These are phyloP conservation scores for Polymixis flavicincta DNA, from an alignment of 2,888 invertebrate genomes.

Conservation along the genomic window DNA sequence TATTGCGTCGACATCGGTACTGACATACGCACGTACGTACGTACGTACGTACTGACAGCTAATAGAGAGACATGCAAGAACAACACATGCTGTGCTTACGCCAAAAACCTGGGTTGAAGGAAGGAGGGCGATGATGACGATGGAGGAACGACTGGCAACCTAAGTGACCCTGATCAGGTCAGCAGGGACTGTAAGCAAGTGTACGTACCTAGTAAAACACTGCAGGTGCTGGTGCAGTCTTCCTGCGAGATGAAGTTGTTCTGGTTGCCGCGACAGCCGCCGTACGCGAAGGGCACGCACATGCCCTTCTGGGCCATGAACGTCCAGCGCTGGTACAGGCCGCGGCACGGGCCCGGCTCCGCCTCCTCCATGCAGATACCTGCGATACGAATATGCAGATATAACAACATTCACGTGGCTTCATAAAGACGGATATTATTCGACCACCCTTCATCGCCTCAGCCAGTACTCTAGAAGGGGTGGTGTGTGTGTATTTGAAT, in stretches of 20 bases:
- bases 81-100: background rate
- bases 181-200: background rate
- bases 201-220: slow-evolving; percentile 89
- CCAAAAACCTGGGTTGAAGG: no score
- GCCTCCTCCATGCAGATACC: slow-evolving; percentile 95
- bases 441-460: no score
- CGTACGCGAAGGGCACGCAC: slow-evolving; percentile 97
- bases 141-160: background rate
- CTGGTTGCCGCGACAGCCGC: slow-evolving; percentile 96
- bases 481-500: no score
- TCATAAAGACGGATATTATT: no score
- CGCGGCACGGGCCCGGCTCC: slow-evolving; percentile 96
- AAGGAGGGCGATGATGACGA: background rate
- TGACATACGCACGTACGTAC: no score
- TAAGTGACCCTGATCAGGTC: background rate
- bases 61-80: background rate
- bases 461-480: no score
- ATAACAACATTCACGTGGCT: no score
- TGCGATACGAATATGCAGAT: background rate
- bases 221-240: slow-evolving; percentile 94
- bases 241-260: slow-evolving; percentile 97
- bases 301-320: slow-evolving; percentile 94
- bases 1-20: background rate
- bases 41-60: no score
- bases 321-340: slow-evolving; percentile 96